Percentiles rank a stretch among this genome's conserved stretches.
phyloP scores from a whole-genome alignment of 2,797 vertebrate species.

The Lophius americanus region DNA sequence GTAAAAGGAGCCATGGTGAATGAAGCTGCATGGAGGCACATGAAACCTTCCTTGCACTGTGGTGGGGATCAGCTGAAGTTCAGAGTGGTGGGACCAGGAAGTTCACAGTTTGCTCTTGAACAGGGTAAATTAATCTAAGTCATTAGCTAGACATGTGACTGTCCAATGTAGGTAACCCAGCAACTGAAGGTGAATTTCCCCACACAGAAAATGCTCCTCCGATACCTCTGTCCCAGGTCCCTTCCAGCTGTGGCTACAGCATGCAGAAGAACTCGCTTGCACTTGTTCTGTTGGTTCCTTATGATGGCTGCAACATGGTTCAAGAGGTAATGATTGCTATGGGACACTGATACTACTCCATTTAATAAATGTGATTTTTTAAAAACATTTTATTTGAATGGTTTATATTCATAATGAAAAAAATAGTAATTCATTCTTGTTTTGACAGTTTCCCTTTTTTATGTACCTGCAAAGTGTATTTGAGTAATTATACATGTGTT shows the following conservation, averaged over 20 bases:
- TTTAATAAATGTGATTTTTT: too few relatives aligned
- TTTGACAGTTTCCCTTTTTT: too few relatives aligned
- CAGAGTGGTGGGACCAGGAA: slow-evolving; percentile 21
- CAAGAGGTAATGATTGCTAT: slow-evolving; percentile 46
- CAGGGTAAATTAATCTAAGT: too few relatives aligned
- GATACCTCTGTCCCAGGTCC: slow-evolving; percentile 49
- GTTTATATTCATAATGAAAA: too few relatives aligned
- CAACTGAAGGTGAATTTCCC: not conserved
- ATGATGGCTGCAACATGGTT: slow-evolving; percentile 63
- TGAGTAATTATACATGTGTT: too few relatives aligned
- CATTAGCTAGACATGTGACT: too few relatives aligned
- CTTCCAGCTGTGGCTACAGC: slow-evolving; percentile 53
- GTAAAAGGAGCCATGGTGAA: not conserved
- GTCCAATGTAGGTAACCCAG: too few relatives aligned
- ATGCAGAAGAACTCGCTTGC: slow-evolving; percentile 18
- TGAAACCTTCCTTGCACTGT: slow-evolving; percentile 46
- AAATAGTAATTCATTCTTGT: too few relatives aligned
- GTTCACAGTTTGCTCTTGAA: too few relatives aligned
- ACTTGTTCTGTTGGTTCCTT: slow-evolving; percentile 54
- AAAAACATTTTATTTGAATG: too few relatives aligned
- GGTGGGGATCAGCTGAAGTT: slow-evolving; percentile 41
- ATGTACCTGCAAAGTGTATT: too few relatives aligned
- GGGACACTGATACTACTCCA: too few relatives aligned
- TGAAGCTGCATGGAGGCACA: slow-evolving; percentile 26
- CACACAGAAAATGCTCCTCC: slow-evolving; percentile 25